phyloP scores from a whole-genome alignment of 2,113 vertebrate species.

The Brienomyrus longianalis region DNA sequence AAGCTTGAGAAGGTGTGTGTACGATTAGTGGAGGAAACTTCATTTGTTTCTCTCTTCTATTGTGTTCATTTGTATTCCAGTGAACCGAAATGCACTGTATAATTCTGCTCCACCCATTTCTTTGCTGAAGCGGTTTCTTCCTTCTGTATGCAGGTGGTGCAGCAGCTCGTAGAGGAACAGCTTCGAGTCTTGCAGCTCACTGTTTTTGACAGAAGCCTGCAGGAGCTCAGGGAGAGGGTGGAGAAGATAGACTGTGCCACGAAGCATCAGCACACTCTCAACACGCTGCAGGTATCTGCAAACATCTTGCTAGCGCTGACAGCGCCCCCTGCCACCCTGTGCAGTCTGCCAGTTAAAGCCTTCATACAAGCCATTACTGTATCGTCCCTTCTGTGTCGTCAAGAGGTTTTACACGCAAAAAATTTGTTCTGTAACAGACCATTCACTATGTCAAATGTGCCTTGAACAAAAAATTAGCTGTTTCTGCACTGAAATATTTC shows the following conservation, averaged over 20 bases:
- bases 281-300: slow-evolving; percentile 73
- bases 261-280: slow-evolving; percentile 72
- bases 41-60: background rate
- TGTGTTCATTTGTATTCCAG: slow-evolving; percentile 9
- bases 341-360: background rate
- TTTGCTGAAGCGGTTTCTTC: background rate
- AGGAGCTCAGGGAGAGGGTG: slow-evolving; percentile 65
- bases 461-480: background rate
- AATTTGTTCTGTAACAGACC: background rate
- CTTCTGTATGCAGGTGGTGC: slow-evolving; percentile 56
- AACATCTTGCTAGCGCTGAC: slow-evolving; percentile 11
- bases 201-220: slow-evolving; percentile 70
- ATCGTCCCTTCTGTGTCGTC: background rate
- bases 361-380: background rate
- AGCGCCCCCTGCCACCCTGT: background rate
- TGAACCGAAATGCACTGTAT: background rate
- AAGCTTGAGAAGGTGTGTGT: slow-evolving; percentile 76
- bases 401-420: background rate
- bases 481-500: background rate
- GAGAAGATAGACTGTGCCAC: slow-evolving; percentile 69
- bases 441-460: background rate
- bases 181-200: slow-evolving; percentile 58
- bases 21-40: background rate
- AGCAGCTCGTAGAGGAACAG: slow-evolving; percentile 68
- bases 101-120: background rate